Evolutionary conservation across 2,888 invertebrate genomes (phyloP).

Genomic region (Drosophila demipolita): DNA sequence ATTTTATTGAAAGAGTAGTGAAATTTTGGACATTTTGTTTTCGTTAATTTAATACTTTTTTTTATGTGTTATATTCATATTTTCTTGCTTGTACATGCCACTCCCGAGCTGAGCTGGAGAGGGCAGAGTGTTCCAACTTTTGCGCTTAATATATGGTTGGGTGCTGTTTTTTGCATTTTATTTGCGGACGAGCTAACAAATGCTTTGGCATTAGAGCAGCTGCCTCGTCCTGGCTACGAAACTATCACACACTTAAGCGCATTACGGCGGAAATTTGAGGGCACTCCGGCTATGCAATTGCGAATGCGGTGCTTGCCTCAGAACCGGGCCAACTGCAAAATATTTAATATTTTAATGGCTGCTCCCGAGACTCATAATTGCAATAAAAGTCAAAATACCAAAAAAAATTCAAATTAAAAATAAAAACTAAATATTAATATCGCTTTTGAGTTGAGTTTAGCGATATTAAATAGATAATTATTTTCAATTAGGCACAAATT

Average conservation of each 20-base stretch:
- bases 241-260: conserved; percentile 54
- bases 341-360: conserved; percentile 29
- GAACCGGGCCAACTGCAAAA: conserved; percentile 18
- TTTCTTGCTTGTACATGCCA: conserved; percentile 2
- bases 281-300: conserved; percentile 23
- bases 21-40: not conserved
- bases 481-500: not conserved
- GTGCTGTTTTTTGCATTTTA: conserved; percentile 6
- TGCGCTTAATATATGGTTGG: conserved; percentile 14
- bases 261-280: conserved; percentile 48
- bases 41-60: too few relatives aligned
- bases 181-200: conserved; percentile 18
- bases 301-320: not conserved
- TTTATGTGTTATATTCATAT: not conserved
- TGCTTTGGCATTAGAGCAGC: conserved; percentile 27
- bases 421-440: not conserved
- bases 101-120: too few relatives aligned
- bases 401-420: not conserved
- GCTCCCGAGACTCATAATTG: not conserved
- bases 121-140: conserved; percentile 35
- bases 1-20: not conserved
- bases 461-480: not conserved
- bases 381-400: not conserved
- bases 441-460: not conserved
- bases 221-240: conserved; percentile 10